Base-by-base conservation (phyloP, 1,140 invertebrate genomes). In the Drosophila melanica region DNA sequence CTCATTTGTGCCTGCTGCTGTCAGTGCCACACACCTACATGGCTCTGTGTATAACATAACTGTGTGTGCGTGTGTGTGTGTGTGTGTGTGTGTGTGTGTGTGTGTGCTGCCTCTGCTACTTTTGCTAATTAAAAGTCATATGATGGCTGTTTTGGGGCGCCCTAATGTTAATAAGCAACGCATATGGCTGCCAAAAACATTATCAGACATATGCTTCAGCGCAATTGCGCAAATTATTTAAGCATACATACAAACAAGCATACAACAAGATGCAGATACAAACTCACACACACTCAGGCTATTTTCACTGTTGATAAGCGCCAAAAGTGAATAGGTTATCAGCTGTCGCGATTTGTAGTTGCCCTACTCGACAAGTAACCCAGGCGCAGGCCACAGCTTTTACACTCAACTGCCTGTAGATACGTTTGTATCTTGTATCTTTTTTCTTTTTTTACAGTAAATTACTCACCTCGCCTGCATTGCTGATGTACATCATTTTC, bases 401-500 rank as follows among this genome's bases (percentile, higher is more conserved):
- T 20, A 50, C 48, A 20, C 23, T 14, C 14, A 41, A 66, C 4
- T 20, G 27, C 12, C 39, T 39, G 7, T 41, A 44, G 14, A 44
- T 72, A 53, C 33, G n/a, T 35, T 33, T 58, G 27, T 35, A 58
- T 54, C 33, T 39, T 39, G 16, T 53, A 45, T 18, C 44, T 45
- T 45, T 45, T 45, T 2, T 20, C 2, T 0, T 7, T n/a, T n/a
- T n/a, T 0, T 7, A 14, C 44, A 35, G n/a, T 0, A 18, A 37
- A 12, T 47, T 54, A 82, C 82, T 87, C 76, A 86, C 82, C 82
- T 86, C 84, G 27, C 41, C 41, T 48, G 64, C 70, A 63, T 48
- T 65, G 44, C 84, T 44, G 77, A 84, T 54, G 66, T 75, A 89
- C 70, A 89, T 30, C 85, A 89, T 89, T 78, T 89, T 89, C 84